Percentiles rank a stretch among this genome's conserved stretches.
phyloP scores from a whole-genome alignment of 2,797 vertebrate genomes.

The Coilia nasus region DNA sequence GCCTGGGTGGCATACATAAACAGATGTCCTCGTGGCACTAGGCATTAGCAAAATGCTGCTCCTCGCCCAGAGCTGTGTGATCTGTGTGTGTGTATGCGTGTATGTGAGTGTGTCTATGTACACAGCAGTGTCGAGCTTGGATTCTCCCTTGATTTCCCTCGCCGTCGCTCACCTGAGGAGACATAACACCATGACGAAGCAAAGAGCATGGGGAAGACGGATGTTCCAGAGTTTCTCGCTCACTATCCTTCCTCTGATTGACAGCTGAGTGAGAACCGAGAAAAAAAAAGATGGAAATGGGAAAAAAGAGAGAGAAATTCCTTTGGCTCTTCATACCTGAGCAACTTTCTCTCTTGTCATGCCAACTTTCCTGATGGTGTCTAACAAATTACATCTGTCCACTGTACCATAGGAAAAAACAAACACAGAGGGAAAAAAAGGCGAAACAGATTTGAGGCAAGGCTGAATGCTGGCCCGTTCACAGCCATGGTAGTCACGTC shows the following conservation, averaged over 20 bases:
- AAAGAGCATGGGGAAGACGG: constrained; percentile 39
- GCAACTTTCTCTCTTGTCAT: constrained; percentile 43
- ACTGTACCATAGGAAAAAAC: constrained; percentile 4
- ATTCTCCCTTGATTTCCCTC: background rate
- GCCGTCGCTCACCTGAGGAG: constrained; percentile 4
- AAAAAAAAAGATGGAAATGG: background rate
- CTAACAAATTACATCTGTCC: constrained; percentile 27
- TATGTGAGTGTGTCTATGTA: background rate
- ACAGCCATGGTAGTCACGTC: constrained; percentile 46
- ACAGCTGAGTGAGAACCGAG: constrained; percentile 48
- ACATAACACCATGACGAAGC: background rate
- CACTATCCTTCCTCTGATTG: constrained; percentile 50
- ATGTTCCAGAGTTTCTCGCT: constrained; percentile 28
- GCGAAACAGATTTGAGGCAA: constrained; percentile 37
- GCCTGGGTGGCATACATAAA: constrained; percentile 9
- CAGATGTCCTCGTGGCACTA: constrained; percentile 1
- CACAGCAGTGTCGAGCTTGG: background rate
- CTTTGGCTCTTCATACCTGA: constrained; percentile 51
- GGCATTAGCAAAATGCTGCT: background rate
- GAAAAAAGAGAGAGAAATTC: constrained; percentile 32
- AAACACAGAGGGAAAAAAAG: constrained; percentile 20
- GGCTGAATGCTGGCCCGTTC: constrained; percentile 37
- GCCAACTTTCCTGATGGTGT: constrained; percentile 21
- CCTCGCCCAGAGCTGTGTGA: background rate
- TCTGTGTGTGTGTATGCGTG: background rate